Percentiles rank a stretch among this genome's conserved stretches.
Conservation (phyloP, 1,140 invertebrate species). For the Drosophila sturtevanti region DNA sequence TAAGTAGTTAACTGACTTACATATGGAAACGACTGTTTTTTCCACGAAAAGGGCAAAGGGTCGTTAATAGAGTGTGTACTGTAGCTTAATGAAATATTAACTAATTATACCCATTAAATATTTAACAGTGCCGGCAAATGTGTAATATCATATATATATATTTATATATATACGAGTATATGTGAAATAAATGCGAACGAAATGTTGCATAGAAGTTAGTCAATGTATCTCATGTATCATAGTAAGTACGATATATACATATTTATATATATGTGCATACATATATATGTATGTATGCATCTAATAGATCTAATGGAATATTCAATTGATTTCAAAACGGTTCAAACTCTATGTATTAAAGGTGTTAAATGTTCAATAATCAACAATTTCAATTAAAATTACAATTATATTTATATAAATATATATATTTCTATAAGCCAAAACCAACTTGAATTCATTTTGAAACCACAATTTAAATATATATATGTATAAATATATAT, state of each 20-base stretch:
- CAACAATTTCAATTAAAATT: constrained; percentile 57
- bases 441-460: constrained; percentile 40
- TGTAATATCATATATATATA: constrained; percentile 59
- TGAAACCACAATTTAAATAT: constrained; percentile 6
- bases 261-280: no score
- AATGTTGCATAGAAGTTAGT: constrained; percentile 48
- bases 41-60: background rate
- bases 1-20: constrained; percentile 30
- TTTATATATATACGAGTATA: no score
- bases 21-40: background rate
- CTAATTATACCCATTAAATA: constrained; percentile 8
- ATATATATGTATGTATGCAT: constrained; percentile 14
- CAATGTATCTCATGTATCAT: constrained; percentile 57
- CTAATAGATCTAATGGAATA: constrained; percentile 42
- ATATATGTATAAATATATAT: constrained; percentile 22
- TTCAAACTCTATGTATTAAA: constrained; percentile 67
- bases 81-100: constrained; percentile 25
- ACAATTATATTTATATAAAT: constrained; percentile 48
- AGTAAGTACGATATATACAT: constrained; percentile 31
- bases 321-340: constrained; percentile 43
- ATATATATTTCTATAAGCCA: constrained; percentile 43
- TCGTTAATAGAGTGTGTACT: constrained; percentile 6
- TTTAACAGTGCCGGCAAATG: constrained; percentile 70
- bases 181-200: constrained; percentile 54
- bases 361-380: constrained; percentile 78